Percentiles rank a stretch among this genome's conserved stretches.
Evolutionary conservation across 30 jellyfish, hydroid and myxozoan species (phyloP).

Genomic region (Aurelia aurita): DNA sequence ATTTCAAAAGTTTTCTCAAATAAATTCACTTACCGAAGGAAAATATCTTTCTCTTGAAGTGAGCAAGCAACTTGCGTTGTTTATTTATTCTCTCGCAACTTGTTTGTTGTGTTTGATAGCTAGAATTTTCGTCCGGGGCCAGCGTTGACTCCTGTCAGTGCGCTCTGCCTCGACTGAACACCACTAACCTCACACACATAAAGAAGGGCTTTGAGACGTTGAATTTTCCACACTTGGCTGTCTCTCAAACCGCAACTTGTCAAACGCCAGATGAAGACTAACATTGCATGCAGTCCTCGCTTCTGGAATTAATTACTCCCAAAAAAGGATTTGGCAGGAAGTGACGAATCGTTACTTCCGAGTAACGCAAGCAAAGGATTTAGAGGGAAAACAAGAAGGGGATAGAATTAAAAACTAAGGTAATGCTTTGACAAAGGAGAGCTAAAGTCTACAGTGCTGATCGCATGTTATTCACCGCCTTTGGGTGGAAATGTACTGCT

Average conservation of each 20-base stretch:
- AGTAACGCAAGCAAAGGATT: constrained; percentile 25
- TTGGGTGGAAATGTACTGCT: no score
- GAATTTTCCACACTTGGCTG: constrained; percentile 87
- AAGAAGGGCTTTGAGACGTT: constrained; percentile 40
- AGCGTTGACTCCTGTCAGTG: constrained; percentile 53
- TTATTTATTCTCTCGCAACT: not conserved
- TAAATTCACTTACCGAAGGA: no score
- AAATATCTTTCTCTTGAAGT: not conserved
- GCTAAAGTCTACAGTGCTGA: not conserved
- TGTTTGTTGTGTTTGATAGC: constrained; percentile 5
- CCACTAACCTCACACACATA: constrained; percentile 66
- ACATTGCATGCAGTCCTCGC: constrained; percentile 78
- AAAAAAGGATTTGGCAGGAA: constrained; percentile 73
- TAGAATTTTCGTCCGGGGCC: constrained; percentile 70
- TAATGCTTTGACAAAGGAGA: not conserved
- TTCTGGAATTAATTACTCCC: constrained; percentile 80
- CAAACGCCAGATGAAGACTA: constrained; percentile 73
- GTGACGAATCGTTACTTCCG: constrained; percentile 81
- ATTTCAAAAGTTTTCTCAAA: no score
- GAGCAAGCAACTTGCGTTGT: constrained; percentile 2
- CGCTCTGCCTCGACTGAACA: constrained; percentile 86
- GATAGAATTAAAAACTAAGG: no score
- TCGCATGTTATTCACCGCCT: no score
- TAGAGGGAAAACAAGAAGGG: not conserved
- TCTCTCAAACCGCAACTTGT: constrained; percentile 83